phyloP scores from a whole-genome alignment of 2,888 invertebrate genomes.

The Zele albiditarsus region DNA sequence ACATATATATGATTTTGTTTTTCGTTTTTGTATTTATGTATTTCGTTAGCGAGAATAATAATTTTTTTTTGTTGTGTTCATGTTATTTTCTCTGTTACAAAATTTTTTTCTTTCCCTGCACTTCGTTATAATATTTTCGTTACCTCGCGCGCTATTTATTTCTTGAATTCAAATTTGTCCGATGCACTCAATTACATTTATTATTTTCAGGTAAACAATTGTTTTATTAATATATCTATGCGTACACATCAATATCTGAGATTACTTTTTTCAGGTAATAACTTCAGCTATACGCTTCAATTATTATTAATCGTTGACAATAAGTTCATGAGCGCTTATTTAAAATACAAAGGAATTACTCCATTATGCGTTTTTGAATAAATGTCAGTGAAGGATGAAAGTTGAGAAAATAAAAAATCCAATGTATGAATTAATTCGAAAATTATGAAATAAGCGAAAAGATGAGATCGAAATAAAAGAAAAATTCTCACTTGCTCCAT shows the following conservation, averaged over 20 bases:
- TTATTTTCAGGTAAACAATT: too few species aligned
- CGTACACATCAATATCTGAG: background rate
- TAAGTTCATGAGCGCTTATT: conserved; percentile 47
- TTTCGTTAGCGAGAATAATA: conserved; percentile 40
- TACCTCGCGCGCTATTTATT: background rate
- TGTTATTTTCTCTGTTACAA: conserved; percentile 23
- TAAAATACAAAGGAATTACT: conserved; percentile 44
- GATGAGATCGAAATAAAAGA: conserved; percentile 8
- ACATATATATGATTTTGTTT: conserved; percentile 23
- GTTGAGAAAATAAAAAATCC: conserved; percentile 19
- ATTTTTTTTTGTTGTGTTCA: conserved; percentile 42
- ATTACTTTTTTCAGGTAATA: background rate
- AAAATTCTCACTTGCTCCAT: conserved; percentile 43
- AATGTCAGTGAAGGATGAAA: conserved; percentile 20
- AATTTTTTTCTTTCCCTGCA: background rate
- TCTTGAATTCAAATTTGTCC: too few species aligned
- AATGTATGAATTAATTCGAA: background rate
- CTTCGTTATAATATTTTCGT: background rate
- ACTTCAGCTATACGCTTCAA: conserved; percentile 38
- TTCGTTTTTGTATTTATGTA: conserved; percentile 40
- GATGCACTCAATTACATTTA: too few species aligned
- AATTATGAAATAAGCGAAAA: conserved; percentile 18
- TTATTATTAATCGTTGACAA: conserved; percentile 49
- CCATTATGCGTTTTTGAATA: conserved; percentile 30
- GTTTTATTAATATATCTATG: background rate